Base-by-base conservation (phyloP, 2,113 vertebrate species). In the Noturus placidus region DNA sequence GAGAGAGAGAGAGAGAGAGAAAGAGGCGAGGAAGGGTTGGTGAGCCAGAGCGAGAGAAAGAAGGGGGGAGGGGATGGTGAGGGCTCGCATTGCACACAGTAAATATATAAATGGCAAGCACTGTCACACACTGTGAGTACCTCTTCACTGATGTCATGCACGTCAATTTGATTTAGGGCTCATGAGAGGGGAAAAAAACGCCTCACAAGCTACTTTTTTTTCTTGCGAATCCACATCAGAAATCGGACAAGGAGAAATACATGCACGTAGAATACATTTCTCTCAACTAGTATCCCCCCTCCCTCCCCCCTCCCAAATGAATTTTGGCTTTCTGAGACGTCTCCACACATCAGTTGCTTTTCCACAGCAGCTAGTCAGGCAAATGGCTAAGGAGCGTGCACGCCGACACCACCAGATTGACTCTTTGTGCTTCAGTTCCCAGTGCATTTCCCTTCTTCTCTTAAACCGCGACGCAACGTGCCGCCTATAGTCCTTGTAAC, bases 31-130 rank as follows among this genome's bases (percentile, higher is more conserved):
- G 87, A 84, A 82, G 85, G 84, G 86, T 79, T 90, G 54, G 54
- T 85, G 89, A 90, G 88, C 89, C 88, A 87, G 79, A 82, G 88
- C 84, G 87, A 86, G 82, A 70, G 76, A 77, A 84, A 38, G 74
- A 81, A 85, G 87, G 85, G 52, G 87, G 87, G 35, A 3, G 3
- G 42, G 42, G 42, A 6, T 86, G 84, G 70, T 1, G 79, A 83
- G 86, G 77, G 87, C 87, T 90, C 76, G 70, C 88, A 84, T 87
- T 87, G 78, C 88, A 74, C 87, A 89, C 77, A 84, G 91, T 91
- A 91, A 87, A 90, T 91, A 89, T 90, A 88, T 89, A 88, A 89
- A 89, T 88, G 86, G 84, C 84, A 88, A 90, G 89, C 89, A 82
- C 89, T 87, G 89, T 90, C 89, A 90, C 89, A 90, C 89, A 90